Evolutionary conservation across 2,888 invertebrate species (phyloP).

Genomic region (Lasioglossum pauxillum): DNA sequence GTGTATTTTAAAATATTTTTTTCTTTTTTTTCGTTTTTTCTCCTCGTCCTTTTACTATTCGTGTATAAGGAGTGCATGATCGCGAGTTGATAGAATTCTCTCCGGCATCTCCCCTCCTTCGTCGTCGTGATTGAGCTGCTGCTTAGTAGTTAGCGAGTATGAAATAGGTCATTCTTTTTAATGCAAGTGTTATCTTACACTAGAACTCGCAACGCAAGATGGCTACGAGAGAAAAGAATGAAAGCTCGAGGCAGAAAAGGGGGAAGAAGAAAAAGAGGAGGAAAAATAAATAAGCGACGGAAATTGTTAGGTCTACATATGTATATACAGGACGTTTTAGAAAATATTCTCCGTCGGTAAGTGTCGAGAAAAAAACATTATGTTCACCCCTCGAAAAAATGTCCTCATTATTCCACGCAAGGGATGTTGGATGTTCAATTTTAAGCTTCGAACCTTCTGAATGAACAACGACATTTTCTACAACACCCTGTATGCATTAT

Average conservation of each 20-base stretch:
- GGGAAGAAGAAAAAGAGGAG: constrained; percentile 13
- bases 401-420: neutral
- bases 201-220: constrained; percentile 74
- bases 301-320: constrained; percentile 17
- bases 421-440: neutral
- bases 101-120: neutral
- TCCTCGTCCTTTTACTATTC: neutral
- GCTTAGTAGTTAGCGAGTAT: constrained; percentile 73
- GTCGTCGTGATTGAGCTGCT: constrained; percentile 75
- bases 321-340: neutral
- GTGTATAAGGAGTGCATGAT: constrained; percentile 3
- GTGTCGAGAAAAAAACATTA: neutral
- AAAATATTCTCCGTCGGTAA: neutral
- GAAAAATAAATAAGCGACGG: constrained; percentile 63
- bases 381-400: neutral
- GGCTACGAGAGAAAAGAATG: constrained; percentile 73
- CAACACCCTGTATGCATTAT: constrained; percentile 10
- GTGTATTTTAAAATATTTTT: constrained; percentile 17
- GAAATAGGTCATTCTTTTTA: constrained; percentile 76
- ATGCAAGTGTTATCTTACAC: constrained; percentile 74
- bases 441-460: neutral
- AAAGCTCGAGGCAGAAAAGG: constrained; percentile 21
- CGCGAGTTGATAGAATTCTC: neutral
- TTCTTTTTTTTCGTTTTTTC: neutral
- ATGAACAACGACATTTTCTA: constrained; percentile 1